phyloP scores from a whole-genome alignment of 2,113 vertebrate genomes.

The Noctilio leporinus region DNA sequence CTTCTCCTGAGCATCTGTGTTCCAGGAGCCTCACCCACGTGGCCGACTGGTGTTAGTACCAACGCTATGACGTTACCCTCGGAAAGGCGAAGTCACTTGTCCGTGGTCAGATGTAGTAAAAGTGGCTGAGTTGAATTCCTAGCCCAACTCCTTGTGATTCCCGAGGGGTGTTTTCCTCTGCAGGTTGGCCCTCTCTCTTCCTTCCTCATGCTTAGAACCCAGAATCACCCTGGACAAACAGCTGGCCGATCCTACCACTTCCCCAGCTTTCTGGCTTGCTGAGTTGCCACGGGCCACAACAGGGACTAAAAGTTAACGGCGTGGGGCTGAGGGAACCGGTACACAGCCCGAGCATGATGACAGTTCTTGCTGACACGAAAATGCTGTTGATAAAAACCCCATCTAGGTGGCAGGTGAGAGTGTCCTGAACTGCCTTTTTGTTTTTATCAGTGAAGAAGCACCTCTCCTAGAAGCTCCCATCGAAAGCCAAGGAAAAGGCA shows the following conservation, averaged over 20 bases:
- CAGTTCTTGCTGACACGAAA: background rate
- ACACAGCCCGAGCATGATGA: rapidly evolving
- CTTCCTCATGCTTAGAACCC: background rate
- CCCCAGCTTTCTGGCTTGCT: background rate
- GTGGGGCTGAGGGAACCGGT: rapidly evolving
- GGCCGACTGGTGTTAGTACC: too few relatives aligned
- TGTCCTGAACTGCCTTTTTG: background rate
- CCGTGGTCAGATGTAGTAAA: background rate
- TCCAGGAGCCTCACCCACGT: background rate
- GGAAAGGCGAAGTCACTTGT: background rate
- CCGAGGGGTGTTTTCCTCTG: background rate
- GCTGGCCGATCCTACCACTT: too few relatives aligned
- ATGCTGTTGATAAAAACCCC: background rate
- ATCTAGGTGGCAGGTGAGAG: background rate
- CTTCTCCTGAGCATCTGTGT: background rate
- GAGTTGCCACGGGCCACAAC: background rate
- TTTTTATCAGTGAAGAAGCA: background rate
- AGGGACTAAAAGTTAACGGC: rapidly evolving
- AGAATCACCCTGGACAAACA: too few relatives aligned
- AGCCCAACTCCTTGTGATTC: background rate
- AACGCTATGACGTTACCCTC: too few relatives aligned
- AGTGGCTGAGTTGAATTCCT: background rate
- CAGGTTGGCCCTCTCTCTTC: background rate
- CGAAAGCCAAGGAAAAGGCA: background rate
- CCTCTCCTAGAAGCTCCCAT: background rate